A percentile compares a stretch with the other conserved stretches of the same genome.
Evolutionary conservation across 2,888 invertebrate genomes (phyloP).

Genomic region (Aproaerema taeniolella): DNA sequence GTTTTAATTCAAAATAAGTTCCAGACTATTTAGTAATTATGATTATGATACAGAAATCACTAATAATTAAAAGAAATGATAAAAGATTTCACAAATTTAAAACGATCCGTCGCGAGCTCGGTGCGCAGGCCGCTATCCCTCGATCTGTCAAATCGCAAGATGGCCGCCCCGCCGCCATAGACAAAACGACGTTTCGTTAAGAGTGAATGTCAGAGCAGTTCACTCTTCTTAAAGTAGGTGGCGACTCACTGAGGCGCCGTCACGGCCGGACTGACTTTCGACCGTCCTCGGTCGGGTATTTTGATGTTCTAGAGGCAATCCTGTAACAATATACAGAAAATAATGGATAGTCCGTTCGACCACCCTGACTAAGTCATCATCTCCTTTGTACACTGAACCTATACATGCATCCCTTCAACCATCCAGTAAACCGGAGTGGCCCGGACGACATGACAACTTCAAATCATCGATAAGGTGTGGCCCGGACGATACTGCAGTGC

Average conservation of each 20-base stretch:
- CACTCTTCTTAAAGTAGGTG: not conserved
- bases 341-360: not conserved
- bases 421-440: not conserved
- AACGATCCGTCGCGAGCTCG: not conserved
- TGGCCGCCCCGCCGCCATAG: not conserved
- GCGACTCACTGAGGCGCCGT: slow-evolving; percentile 5
- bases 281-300: slow-evolving; percentile 12
- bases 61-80: not conserved
- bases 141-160: not conserved
- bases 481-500: slow-evolving; percentile 1
- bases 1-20: not conserved
- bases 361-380: slow-evolving; percentile 3
- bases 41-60: not conserved
- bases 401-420: not conserved
- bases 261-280: slow-evolving; percentile 17
- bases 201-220: not conserved
- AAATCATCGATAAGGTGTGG: not conserved
- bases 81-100: not conserved
- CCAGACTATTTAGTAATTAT: not conserved
- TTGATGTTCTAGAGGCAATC: not conserved
- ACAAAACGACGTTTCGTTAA: not conserved
- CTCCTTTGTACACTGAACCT: not conserved
- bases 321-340: slow-evolving; percentile 1
- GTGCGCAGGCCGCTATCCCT: not conserved
- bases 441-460: not conserved